Base-by-base conservation (phyloP, 2,888 invertebrate genomes). In the Agapetus fuscipes region DNA sequence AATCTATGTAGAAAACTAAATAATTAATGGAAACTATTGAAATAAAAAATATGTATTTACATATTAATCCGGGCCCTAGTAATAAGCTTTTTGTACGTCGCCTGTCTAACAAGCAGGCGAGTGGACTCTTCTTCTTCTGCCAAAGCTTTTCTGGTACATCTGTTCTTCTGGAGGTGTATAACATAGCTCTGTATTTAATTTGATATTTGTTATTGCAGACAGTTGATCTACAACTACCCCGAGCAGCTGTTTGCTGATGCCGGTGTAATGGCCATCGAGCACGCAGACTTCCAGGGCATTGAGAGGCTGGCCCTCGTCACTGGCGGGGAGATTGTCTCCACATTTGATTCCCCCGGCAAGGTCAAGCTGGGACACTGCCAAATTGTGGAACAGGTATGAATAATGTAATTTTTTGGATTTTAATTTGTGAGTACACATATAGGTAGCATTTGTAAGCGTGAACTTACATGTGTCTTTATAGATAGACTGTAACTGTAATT, bases 221-320 rank as follows among this genome's bases (percentile, higher is more conserved):
- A 99, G 64, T 71, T 99, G 50, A 99, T 99, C 62, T 99, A 99
- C 73, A 99, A 99, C 66, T 98, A 99, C 62, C 98, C 98, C 0
- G 98, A 99, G 62, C 98, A 99, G 64, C 66, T 99, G 52, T 99
- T 99, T 62, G 94, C 97, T 26, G 98, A 99, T 68, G 90, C 93
- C 30, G 88, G 90, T 32, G 80, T 97, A 6, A 98, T 98, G 97
- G 96, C 98, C 1, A 98, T 99, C 52, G 98, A 99, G 58, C 98
- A 99, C 61, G 98, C 98, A 3, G 98, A 99, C 62, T 99, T 99
- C 59, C 97, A 98, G 61, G 98, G 98, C 35, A 95, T 99, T 54
- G 97, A 99, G 62, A 77, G 97, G 45, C 70, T 99, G 41, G 96
- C 97, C 16, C 75, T 97, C 15, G 98, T 98, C 10, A 93, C 96